Conservation (phyloP, 2,797 vertebrate genomes). For the Philypnodon macrostomus region DNA sequence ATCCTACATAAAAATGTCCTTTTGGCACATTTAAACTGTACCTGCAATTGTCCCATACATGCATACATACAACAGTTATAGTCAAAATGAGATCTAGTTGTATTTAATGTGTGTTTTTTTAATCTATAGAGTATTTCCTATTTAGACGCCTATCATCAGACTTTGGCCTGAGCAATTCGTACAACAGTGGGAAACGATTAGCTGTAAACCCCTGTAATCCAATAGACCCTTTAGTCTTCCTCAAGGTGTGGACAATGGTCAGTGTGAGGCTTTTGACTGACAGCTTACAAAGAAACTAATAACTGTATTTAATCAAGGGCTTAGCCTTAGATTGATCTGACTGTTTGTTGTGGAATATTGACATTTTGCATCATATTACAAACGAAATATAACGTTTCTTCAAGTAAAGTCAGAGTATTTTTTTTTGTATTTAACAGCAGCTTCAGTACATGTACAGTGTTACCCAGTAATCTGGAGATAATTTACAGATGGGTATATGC, state of each 20-base stretch:
- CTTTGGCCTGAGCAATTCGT: constrained; percentile 58
- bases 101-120: neutral
- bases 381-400: no score
- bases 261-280: constrained; percentile 20
- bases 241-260: constrained; percentile 32
- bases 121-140: constrained; percentile 3
- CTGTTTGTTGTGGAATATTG: neutral
- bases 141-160: constrained; percentile 33
- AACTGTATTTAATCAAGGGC: constrained; percentile 13
- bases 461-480: no score
- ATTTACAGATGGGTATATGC: no score
- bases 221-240: constrained; percentile 51
- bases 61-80: no score
- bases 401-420: no score
- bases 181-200: constrained; percentile 63
- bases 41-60: no score
- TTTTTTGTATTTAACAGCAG: no score
- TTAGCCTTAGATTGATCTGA: constrained; percentile 6
- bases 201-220: constrained; percentile 72
- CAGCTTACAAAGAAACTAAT: constrained; percentile 29
- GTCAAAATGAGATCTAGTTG: no score
- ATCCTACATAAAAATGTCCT: no score
- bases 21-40: no score
- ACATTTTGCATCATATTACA: no score
- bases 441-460: no score